Base-by-base conservation (phyloP, 1,140 invertebrate genomes). In the Sycophaga agraensis region DNA sequence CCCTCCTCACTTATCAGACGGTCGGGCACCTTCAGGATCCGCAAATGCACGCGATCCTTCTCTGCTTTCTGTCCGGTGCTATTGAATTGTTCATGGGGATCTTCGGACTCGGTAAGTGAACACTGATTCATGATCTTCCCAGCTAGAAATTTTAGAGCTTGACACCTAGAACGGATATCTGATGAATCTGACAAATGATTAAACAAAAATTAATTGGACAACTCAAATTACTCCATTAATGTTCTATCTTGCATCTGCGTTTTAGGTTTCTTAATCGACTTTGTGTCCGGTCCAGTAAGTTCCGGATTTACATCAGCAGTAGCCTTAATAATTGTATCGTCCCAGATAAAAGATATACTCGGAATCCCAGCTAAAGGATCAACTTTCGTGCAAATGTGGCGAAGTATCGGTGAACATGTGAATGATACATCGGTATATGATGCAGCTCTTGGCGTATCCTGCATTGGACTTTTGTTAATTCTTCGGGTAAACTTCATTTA, bases 231-330 rank as follows among this genome's bases (percentile, higher is more conserved):
- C n/a, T n/a, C n/a, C n/a, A n/a, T n/a, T n/a, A n/a, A n/a, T n/a
- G n/a, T n/a, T n/a, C n/a, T n/a, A n/a, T n/a, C n/a, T n/a, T n/a
- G n/a, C n/a, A n/a, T n/a, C n/a, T n/a, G n/a, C 77, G n/a, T 46
- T 46, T 21, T 74, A 91, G 93, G 94, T 43, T 96, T 97, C 74
- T 81, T 97, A 28, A 91, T 97, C 49, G 92, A 96, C 78, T 97
- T 96, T 76, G 93, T 97, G 1, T 96, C 93, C 0, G 91, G 91
- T 4, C 93, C 94, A 0, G 94, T 97, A 0, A 94, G 94, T 12
- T 94, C 91, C 11, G 93, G 93, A 14, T 97, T 97, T 73, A 96
- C 93, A 0, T 94, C 92, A 1, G 94, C 94, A 0, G 94, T 94
- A 11, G 93, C 94, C 16, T 82, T 97, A 16, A 93, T 94, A 61